Conservation (phyloP, 2,113 vertebrate genomes). For the Syngnathus floridae region DNA sequence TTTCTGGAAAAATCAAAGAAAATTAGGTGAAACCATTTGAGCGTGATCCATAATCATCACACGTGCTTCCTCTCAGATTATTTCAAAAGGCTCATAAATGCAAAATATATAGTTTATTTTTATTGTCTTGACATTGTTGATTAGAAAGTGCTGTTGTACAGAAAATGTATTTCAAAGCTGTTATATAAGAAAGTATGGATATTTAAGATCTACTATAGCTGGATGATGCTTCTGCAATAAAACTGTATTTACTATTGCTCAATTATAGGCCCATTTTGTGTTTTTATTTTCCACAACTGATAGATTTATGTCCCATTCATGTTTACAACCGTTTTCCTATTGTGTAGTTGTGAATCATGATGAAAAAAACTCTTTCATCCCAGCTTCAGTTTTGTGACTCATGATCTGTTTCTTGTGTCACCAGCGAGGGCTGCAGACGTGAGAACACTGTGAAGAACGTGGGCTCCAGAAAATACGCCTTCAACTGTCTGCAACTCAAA, state of each 20-base stretch:
- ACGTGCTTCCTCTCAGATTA: constrained; percentile 21
- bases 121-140: background rate
- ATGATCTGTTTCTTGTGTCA: constrained; percentile 54
- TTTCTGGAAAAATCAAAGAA: constrained; percentile 5
- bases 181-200: constrained; percentile 4
- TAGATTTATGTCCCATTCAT: background rate
- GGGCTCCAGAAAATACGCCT: constrained; percentile 96
- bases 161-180: constrained; percentile 37
- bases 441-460: constrained; percentile 99
- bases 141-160: constrained; percentile 17
- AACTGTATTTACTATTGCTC: background rate
- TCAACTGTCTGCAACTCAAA: constrained; percentile 97
- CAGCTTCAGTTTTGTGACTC: constrained; percentile 11
- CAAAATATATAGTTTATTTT: background rate
- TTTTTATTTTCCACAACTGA: background rate
- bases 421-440: constrained; percentile 95
- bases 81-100: background rate
- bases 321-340: background rate
- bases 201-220: constrained; percentile 10
- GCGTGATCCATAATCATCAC: background rate
- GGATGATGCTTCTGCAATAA: constrained; percentile 23
- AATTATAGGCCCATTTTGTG: background rate
- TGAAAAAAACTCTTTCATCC: constrained; percentile 1
- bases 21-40: background rate
- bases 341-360: background rate